Evolutionary conservation across 2,888 invertebrate genomes (phyloP).

Genomic region (Dasypogon diadema): DNA sequence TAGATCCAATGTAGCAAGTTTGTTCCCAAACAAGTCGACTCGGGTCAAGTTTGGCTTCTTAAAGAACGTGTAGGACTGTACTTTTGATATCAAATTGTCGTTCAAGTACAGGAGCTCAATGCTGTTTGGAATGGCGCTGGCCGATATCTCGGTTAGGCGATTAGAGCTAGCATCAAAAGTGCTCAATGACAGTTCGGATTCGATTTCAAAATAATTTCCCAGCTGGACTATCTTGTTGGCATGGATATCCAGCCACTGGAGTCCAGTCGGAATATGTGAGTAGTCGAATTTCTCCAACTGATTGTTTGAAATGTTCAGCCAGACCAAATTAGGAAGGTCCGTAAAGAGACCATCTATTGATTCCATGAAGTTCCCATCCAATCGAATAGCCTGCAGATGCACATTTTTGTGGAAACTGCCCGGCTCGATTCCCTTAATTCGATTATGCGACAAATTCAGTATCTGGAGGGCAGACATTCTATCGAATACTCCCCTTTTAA

Average conservation of each 20-base stretch:
- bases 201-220: slow-evolving; percentile 80
- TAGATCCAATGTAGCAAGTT: slow-evolving; percentile 89
- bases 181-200: slow-evolving; percentile 80
- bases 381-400: slow-evolving; percentile 86
- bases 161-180: slow-evolving; percentile 91
- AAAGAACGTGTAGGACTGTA: slow-evolving; percentile 91
- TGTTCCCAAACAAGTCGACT: slow-evolving; percentile 93
- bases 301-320: slow-evolving; percentile 94
- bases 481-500: slow-evolving; percentile 82
- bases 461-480: slow-evolving; percentile 85
- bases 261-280: slow-evolving; percentile 81
- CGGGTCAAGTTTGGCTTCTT: slow-evolving; percentile 90
- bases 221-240: slow-evolving; percentile 87
- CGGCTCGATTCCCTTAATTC: slow-evolving; percentile 80
- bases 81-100: slow-evolving; percentile 87
- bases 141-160: slow-evolving; percentile 81
- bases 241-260: slow-evolving; percentile 91
- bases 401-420: slow-evolving; percentile 83
- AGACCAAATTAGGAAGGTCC: slow-evolving; percentile 84
- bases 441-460: slow-evolving; percentile 88
- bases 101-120: slow-evolving; percentile 88
- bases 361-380: slow-evolving; percentile 87
- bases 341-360: slow-evolving; percentile 87
- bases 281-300: slow-evolving; percentile 91
- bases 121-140: slow-evolving; percentile 84